Conservation (phyloP, 2,888 invertebrate species). For the Abrostola tripartita region DNA sequence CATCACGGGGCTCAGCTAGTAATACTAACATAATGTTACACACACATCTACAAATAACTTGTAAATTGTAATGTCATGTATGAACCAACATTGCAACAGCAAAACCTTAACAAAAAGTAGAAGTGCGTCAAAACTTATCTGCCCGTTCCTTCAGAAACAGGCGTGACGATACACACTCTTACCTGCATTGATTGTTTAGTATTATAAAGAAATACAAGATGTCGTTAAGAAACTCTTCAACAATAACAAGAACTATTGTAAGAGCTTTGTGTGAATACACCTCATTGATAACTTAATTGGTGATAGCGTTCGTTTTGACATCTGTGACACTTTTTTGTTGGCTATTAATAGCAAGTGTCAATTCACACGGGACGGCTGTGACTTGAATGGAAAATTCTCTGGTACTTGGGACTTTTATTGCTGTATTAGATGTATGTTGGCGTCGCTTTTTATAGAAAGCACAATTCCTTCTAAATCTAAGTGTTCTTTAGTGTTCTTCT, state of each 20-base stretch:
- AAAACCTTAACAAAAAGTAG: too few species aligned
- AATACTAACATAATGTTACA: too few species aligned
- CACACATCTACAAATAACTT: too few species aligned
- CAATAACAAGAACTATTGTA: conserved; percentile 29
- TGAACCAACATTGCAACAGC: too few species aligned
- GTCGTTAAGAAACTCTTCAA: conserved; percentile 12
- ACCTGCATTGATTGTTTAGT: background rate
- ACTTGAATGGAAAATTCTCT: background rate
- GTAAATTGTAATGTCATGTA: too few species aligned
- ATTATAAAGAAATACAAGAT: too few species aligned
- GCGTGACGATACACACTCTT: too few species aligned
- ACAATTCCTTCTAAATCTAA: background rate
- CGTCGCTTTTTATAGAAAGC: background rate
- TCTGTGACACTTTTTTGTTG: conserved; percentile 19
- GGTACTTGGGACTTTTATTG: too few species aligned
- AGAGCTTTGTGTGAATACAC: background rate
- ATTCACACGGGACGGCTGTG: background rate
- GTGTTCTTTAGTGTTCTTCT: background rate
- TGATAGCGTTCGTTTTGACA: conserved; percentile 19
- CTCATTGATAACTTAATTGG: conserved; percentile 27
- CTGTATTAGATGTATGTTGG: too few species aligned
- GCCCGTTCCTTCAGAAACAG: too few species aligned
- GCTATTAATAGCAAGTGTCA: background rate
- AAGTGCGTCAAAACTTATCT: too few species aligned
- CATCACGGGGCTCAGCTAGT: too few species aligned